Evolutionary conservation across 2,113 vertebrate species (phyloP).

Genomic region (Myotis davidii): DNA sequence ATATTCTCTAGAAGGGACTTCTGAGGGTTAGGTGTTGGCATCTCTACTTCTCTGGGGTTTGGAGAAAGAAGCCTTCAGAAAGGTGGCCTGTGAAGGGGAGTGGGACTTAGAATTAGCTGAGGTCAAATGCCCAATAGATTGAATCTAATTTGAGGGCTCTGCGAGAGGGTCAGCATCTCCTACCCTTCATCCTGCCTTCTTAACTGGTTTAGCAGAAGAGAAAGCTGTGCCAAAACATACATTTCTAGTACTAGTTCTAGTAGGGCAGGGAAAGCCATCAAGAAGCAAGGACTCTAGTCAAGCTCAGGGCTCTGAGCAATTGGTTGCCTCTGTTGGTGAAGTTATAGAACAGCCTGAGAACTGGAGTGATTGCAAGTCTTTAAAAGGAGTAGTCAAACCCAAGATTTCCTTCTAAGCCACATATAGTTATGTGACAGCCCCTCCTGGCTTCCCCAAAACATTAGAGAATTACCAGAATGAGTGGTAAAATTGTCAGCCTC

Average conservation of each 20-base stretch:
- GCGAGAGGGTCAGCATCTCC: not conserved
- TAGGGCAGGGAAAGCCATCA: not conserved
- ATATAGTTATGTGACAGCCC: not conserved
- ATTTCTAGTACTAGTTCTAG: not conserved
- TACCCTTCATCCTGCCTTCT: not conserved
- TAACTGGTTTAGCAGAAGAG: not conserved
- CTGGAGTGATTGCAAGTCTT: not conserved
- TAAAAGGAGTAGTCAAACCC: not conserved
- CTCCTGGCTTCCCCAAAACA: not conserved
- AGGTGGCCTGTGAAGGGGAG: not conserved
- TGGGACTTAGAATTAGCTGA: not conserved
- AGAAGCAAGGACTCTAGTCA: not conserved
- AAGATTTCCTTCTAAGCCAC: conserved; percentile 1
- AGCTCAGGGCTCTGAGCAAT: not conserved
- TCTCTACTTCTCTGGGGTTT: conserved; percentile 32
- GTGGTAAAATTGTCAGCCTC: not conserved
- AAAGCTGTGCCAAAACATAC: not conserved
- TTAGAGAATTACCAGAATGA: not conserved
- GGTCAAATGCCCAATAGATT: not conserved
- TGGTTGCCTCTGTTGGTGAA: not conserved
- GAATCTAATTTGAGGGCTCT: not conserved
- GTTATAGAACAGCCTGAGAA: not conserved
- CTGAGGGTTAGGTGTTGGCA: conserved; percentile 47
- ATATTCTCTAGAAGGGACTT: conserved; percentile 70
- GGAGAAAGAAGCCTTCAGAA: not conserved